phyloP scores from a whole-genome alignment of 2,888 invertebrate genomes.

The Trissoscelio sp. region DNA sequence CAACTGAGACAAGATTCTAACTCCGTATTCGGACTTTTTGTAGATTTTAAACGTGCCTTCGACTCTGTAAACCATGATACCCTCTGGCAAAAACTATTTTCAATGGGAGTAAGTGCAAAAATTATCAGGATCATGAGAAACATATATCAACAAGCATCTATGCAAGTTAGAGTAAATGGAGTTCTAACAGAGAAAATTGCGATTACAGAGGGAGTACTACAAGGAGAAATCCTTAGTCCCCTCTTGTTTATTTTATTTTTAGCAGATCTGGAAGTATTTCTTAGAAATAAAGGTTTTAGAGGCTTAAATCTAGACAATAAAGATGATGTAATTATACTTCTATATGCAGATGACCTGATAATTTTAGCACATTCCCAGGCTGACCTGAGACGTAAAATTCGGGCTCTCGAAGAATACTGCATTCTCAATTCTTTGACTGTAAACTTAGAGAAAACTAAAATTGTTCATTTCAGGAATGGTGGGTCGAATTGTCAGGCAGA shows the following conservation, averaged over 20 bases:
- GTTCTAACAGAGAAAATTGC: constrained; percentile 4
- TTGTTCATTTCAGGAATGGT: neutral
- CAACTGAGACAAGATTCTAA: neutral
- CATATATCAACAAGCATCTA: constrained; percentile 1
- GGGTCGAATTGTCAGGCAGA: neutral
- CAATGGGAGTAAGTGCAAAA: constrained; percentile 3
- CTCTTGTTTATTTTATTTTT: neutral
- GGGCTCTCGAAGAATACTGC: neutral
- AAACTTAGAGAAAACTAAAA: neutral
- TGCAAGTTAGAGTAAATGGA: constrained; percentile 2
- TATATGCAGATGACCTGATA: constrained; percentile 8
- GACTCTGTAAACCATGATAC: constrained; percentile 3
- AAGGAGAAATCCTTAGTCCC: constrained; percentile 1
- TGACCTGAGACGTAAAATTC: neutral
- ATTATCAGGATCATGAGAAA: constrained; percentile 8
- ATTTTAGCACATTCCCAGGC: neutral
- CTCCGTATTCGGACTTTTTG: constrained; percentile 19
- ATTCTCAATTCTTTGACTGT: neutral
- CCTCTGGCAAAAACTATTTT: neutral
- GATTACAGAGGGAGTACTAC: constrained; percentile 8
- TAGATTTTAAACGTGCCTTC: constrained; percentile 32
- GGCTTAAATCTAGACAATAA: neutral
- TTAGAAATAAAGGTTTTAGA: neutral
- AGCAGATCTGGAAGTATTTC: neutral
- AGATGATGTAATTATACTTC: neutral